Evolutionary conservation across 2,888 invertebrate species (phyloP), one percentile per base, ranked within the genome.

Genomic region (Hanleya hanleyi): DNA sequence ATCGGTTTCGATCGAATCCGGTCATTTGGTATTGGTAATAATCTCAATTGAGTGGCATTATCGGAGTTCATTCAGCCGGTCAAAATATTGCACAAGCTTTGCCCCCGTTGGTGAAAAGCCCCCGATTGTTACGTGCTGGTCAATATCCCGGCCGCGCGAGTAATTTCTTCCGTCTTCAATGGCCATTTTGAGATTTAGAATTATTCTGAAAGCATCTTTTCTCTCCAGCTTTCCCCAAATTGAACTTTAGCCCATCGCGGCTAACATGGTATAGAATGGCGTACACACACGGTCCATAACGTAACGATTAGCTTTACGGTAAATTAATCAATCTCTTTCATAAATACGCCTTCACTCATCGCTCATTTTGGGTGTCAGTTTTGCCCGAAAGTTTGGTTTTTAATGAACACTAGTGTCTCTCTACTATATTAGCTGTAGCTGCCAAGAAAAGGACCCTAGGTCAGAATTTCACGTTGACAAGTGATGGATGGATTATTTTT

Each of bases 11-110:
- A n/a, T 15, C 22, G 26, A 22, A 22, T 57, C 57, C 29, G 57
- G 29, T 57, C 57, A 57, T 57, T 29, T 12, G 22, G 29, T 15
- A 15, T 18, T 18, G 29, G 57, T 26, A 57, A 57, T 57, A 57
- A 57, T 57, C 32, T 32, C 22, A 32, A 57, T 22, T 57, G 57
- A 57, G 29, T 15, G 22, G 26, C 26, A 57, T 57, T 57, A 57
- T 57, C 29, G 57, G 29, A 57, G 29, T 57, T 57, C 57, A 57
- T 57, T 57, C 57, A 57, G 22, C 26, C 57, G 57, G 32, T 57
- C 57, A 29, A 57, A 29, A 57, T 57, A 29, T 57, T 57, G 32
- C 57, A 57, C 57, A 57, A 57, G 22, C 22, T 15, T 32, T 1
- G 57, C 15, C 12, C 32, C 29, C 12, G 26, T 32, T 15, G 32